phyloP scores from a whole-genome alignment of 2,888 invertebrate species.

The Graphium colonna region DNA sequence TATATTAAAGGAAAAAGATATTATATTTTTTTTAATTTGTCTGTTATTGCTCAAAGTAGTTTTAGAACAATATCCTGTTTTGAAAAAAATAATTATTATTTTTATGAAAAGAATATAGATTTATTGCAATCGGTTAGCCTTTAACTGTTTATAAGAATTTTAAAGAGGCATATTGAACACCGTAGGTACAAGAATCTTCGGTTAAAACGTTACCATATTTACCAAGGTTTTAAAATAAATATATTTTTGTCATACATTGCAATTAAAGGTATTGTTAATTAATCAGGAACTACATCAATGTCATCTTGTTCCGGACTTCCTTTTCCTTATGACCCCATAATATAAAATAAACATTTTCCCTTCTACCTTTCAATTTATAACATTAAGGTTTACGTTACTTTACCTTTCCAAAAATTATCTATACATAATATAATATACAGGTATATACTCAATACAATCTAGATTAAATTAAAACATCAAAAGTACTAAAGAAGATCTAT shows the following conservation, averaged over 20 bases:
- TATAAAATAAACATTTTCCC: not conserved
- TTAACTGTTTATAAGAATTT: not conserved
- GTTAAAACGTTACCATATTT: too few species aligned
- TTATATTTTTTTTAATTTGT: not conserved
- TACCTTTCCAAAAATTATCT: too few species aligned
- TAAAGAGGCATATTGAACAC: too few species aligned
- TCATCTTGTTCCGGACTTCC: conserved; percentile 1
- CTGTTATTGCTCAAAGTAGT: not conserved
- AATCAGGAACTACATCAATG: not conserved
- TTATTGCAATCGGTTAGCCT: too few species aligned
- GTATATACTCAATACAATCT: too few species aligned
- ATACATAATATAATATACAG: not conserved
- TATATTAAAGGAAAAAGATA: not conserved
- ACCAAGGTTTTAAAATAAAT: not conserved
- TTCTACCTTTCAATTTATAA: not conserved
- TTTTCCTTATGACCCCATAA: not conserved
- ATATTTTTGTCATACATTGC: not conserved
- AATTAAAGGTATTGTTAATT: not conserved
- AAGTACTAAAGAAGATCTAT: too few species aligned
- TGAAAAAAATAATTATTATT: too few species aligned
- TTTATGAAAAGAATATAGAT: too few species aligned
- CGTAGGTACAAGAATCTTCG: too few species aligned
- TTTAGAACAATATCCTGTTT: too few species aligned
- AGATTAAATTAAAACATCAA: too few species aligned
- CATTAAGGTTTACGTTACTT: not conserved